Base-by-base conservation (phyloP, 1,140 invertebrate species). In the Lamellibrachia luymesi region DNA sequence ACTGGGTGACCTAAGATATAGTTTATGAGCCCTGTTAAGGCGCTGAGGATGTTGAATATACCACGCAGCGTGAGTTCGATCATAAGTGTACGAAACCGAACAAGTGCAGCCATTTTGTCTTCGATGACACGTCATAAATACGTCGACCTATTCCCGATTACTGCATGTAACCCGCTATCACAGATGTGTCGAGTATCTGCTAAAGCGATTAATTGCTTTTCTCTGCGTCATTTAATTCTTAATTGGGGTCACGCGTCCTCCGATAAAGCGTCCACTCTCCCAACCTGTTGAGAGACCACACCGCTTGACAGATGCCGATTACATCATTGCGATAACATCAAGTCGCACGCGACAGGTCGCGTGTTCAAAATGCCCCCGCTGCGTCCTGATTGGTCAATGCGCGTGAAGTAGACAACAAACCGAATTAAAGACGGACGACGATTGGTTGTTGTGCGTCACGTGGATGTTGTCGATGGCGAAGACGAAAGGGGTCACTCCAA, bases 321-420 rank as follows among this genome's bases (percentile, higher is more conserved):
- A 80, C 64, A 80, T 80, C 64, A 80, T 22, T 80, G 64, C 64
- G 64, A 80, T 80, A 80, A 80, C 64, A 80, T 80, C 64, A 80
- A 80, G 64, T 80, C 13, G 25, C 64, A 80, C 64, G 64, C 64
- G 64, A 22, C 25, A 6, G 64, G 64, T 80, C 64, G 64, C 64
- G 64, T 80, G 64, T 80, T 80, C 64, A 80, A 80, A 80, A 4
- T 80, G 64, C 64, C 64, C 64, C 64, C 64, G 64, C 64, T 80
- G 64, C 64, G 64, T 80, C 64, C 64, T 80, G 64, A 80, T 80
- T 80, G 64, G 64, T 80, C 64, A 22, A 2, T 22, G 64, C 64
- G 64, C 64, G 64, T 17, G 64, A 80, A 80, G 64, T 2, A 80
- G 64, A 80, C 64, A 2, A 80, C 64, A 80, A 80, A 80, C 64